phyloP scores from a whole-genome alignment of 2,113 vertebrate genomes.

The Motacilla alba region DNA sequence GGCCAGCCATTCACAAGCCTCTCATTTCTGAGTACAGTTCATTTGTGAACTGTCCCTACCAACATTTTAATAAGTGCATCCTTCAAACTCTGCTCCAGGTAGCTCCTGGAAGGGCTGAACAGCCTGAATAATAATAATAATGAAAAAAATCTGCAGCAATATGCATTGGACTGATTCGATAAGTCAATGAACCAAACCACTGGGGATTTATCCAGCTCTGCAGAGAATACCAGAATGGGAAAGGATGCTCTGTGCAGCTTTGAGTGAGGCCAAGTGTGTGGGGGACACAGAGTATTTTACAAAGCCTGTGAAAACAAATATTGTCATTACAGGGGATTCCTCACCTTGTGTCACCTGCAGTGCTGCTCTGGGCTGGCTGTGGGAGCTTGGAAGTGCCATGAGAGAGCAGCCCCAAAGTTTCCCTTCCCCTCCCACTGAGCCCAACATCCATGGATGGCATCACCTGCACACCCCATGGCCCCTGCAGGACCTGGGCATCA shows the following conservation, averaged over 20 bases:
- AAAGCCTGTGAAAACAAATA: neutral
- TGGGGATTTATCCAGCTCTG: neutral
- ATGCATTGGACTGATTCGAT: neutral
- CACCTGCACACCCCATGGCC: neutral
- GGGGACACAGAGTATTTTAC: accelerated
- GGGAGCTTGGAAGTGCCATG: accelerated
- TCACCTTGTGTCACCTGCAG: neutral
- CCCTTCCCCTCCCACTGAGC: accelerated
- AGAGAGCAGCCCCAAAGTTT: neutral
- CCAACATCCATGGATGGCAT: neutral
- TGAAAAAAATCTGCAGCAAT: neutral
- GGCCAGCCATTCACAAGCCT: accelerated
- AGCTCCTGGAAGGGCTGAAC: neutral
- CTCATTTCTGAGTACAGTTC: neutral
- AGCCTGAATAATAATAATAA: neutral
- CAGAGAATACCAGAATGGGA: neutral
- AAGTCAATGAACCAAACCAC: neutral
- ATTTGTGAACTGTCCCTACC: neutral
- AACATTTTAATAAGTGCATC: neutral
- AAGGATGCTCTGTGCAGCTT: neutral
- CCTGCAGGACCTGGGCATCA: neutral
- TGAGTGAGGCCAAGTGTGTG: accelerated
- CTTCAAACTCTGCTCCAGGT: neutral
- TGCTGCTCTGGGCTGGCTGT: accelerated
- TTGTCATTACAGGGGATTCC: neutral